These are phyloP conservation scores for Gavia stellata DNA, from an alignment of 2,113 vertebrate species.

Conservation along the genomic window DNA sequence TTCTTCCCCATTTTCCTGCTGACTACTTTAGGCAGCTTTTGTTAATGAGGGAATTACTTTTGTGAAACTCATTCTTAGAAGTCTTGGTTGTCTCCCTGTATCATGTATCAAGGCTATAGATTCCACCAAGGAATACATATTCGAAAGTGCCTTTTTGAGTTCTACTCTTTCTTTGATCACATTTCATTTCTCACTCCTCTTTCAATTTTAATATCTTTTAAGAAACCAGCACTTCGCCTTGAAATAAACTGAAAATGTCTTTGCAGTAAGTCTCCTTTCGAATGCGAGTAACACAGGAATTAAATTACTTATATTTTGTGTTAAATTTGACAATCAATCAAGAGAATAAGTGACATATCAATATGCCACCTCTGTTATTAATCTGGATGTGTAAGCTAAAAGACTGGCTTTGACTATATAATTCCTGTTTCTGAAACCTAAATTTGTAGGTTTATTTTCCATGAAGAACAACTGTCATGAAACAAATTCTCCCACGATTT, in stretches of 20 bases:
- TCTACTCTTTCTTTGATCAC: background rate
- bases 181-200: background rate
- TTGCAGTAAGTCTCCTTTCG: background rate
- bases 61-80: background rate
- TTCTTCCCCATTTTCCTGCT: background rate
- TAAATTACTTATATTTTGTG: background rate
- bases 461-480: background rate
- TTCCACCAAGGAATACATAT: background rate
- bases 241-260: background rate
- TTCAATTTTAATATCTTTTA: background rate
- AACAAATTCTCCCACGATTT: background rate
- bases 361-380: background rate
- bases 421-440: background rate
- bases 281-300: background rate
- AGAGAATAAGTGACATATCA: background rate
- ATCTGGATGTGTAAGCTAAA: background rate
- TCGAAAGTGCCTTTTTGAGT: background rate
- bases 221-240: background rate
- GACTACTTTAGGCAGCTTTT: background rate
- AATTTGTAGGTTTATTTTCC: background rate
- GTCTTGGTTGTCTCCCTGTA: background rate
- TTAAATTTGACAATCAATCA: background rate
- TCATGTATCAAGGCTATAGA: background rate
- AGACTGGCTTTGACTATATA: background rate
- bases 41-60: background rate